A percentile compares a stretch with the other conserved stretches of the same genome.
These are phyloP conservation scores for Oligia strigilis DNA, from an alignment of 2,888 invertebrate genomes.

Conservation along the genomic window DNA sequence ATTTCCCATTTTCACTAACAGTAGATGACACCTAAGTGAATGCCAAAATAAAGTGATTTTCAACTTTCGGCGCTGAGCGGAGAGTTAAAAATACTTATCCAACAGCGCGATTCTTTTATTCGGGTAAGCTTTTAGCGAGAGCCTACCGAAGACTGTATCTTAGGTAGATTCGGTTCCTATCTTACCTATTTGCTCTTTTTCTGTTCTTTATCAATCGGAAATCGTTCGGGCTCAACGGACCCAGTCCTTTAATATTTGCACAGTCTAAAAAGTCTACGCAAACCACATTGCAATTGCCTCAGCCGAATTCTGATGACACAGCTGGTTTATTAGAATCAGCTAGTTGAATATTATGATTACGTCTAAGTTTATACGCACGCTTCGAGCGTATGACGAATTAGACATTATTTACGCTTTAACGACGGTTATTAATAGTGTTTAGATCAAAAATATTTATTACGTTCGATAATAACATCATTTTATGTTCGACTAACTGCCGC, in stretches of 20 bases:
- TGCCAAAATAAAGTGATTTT: not conserved
- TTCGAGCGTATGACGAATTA: slow-evolving; percentile 36
- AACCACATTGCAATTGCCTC: slow-evolving; percentile 61
- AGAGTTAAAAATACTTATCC: not conserved
- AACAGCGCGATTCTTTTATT: not conserved
- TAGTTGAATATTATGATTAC: slow-evolving; percentile 38
- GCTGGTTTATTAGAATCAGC: slow-evolving; percentile 56
- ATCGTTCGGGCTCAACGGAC: not conserved
- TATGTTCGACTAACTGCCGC: too few species aligned
- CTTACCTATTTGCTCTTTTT: slow-evolving; percentile 30
- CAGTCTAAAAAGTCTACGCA: slow-evolving; percentile 22
- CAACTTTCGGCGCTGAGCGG: not conserved
- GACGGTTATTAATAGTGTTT: not conserved
- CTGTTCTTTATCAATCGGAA: slow-evolving; percentile 18
- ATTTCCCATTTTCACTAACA: too few species aligned
- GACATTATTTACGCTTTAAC: slow-evolving; percentile 27
- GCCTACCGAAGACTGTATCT: not conserved
- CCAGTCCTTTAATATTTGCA: slow-evolving; percentile 14
- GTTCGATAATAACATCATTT: not conserved
- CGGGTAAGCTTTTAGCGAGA: not conserved
- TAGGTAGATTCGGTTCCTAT: not conserved
- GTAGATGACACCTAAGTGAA: too few species aligned
- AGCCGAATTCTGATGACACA: slow-evolving; percentile 66
- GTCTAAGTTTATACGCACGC: not conserved
- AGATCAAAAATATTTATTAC: not conserved